Evolutionary conservation across 2,888 invertebrate species (phyloP), one percentile per base, ranked within the genome.

Genomic region (Drosophila ezoana): DNA sequence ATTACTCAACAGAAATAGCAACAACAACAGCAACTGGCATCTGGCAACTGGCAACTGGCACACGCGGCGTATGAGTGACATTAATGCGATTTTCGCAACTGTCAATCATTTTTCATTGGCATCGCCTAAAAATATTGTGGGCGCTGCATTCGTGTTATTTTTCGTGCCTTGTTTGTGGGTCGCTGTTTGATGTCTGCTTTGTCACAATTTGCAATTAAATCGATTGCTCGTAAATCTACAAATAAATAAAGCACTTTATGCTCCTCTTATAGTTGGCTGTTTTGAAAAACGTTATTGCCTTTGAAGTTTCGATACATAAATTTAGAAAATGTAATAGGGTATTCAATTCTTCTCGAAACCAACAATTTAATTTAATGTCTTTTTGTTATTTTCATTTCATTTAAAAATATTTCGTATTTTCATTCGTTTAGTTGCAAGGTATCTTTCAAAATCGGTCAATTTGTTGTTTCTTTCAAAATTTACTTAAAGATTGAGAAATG

Each of bases 81-180:
- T 82, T 90, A 90, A 90, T 90, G 66, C 79, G 78, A 90, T 90
- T 90, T 77, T 64, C 62, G 68, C 76, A 79, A 78, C 76, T 88
- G 90, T 81, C 90, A 90, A 89, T 90, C 89, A 90, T 81, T 76
- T 75, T 72, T 70, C 51, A 76, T 61, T 73, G 70, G 52, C 65
- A 61, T 45, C 18, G 49, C 47, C 62, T 54, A 54, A 37, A 72
- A 72, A 59, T 23, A 44, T 57, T 57, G 48, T 45, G 16, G 52
- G 33, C 40, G 4, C 8, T 38, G 14, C 9, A 35, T 13, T 35
- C 32, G 33, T 38, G 57, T 56, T 80, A 67, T 81, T 61, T 65
- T 35, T 65, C 23, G 6, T 43, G 4, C 11, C 35, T 0, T 4
- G n/a, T 20, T 20, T 51, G 40, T 47, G 40, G 18, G 9, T n/a